These are phyloP conservation scores for Latrodectus elegans DNA, from an alignment of 2,888 invertebrate genomes.

Conservation along the genomic window DNA sequence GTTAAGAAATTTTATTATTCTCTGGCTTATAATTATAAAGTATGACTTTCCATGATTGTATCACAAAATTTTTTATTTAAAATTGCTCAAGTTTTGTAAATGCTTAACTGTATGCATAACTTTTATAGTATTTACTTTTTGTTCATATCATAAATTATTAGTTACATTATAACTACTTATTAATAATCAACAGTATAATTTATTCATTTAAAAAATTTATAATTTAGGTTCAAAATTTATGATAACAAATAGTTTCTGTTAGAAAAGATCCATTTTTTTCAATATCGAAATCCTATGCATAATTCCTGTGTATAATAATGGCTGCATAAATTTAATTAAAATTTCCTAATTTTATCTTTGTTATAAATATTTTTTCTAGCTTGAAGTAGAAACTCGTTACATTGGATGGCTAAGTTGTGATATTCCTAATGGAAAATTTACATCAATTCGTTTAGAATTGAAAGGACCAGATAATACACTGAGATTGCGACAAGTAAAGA, in stretches of 20 bases:
- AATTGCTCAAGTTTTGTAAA: no score
- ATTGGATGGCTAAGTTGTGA: slow-evolving; percentile 94
- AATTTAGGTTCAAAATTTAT: not conserved
- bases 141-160: no score
- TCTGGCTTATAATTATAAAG: no score
- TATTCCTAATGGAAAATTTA: slow-evolving; percentile 80
- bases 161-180: not conserved
- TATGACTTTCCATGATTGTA: no score
- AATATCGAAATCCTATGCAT: not conserved
- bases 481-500: slow-evolving; percentile 85
- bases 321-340: not conserved
- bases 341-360: not conserved
- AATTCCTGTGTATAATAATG: not conserved
- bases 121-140: no score
- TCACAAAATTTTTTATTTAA: no score
- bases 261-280: not conserved
- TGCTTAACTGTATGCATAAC: no score
- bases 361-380: slow-evolving; percentile 18
- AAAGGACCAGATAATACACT: slow-evolving; percentile 94
- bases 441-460: slow-evolving; percentile 85
- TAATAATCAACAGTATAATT: not conserved
- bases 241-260: no score
- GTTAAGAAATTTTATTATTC: no score
- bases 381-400: slow-evolving; percentile 87
- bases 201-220: not conserved